Evolutionary conservation across 2,797 vertebrate species (phyloP).

Genomic region (Vultur gryphus): DNA sequence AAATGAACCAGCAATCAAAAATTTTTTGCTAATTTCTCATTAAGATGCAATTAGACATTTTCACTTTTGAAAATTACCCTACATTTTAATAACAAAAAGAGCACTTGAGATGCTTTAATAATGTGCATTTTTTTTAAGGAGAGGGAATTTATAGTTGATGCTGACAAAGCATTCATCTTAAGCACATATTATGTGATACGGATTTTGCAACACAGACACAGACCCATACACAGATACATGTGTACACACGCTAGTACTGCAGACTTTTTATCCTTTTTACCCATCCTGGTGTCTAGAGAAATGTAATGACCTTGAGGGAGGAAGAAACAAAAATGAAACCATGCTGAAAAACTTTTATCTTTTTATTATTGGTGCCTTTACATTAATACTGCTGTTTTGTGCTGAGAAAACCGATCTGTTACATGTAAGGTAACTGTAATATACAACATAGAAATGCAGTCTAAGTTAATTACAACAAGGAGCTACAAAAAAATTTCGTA

Average conservation of each 20-base stretch:
- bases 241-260: background rate
- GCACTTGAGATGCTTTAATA: background rate
- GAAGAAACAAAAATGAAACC: slow-evolving; percentile 56
- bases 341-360: slow-evolving; percentile 75
- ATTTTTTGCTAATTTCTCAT: background rate
- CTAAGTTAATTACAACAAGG: slow-evolving; percentile 92
- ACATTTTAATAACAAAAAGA: background rate
- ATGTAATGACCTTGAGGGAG: background rate
- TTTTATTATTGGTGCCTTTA: slow-evolving; percentile 78
- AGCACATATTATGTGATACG: background rate
- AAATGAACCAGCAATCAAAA: background rate
- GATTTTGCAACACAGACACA: background rate
- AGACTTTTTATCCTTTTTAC: background rate
- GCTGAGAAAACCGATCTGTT: slow-evolving; percentile 92
- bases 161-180: background rate
- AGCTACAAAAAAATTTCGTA: slow-evolving; percentile 92
- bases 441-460: slow-evolving; percentile 94
- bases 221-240: background rate
- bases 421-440: slow-evolving; percentile 91
- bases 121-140: background rate
- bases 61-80: background rate
- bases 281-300: background rate
- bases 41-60: background rate
- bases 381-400: slow-evolving; percentile 88
- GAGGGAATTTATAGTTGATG: background rate